Evolutionary conservation across 2,888 invertebrate species (phyloP).

Genomic region (Lepidochrysops patricia): DNA sequence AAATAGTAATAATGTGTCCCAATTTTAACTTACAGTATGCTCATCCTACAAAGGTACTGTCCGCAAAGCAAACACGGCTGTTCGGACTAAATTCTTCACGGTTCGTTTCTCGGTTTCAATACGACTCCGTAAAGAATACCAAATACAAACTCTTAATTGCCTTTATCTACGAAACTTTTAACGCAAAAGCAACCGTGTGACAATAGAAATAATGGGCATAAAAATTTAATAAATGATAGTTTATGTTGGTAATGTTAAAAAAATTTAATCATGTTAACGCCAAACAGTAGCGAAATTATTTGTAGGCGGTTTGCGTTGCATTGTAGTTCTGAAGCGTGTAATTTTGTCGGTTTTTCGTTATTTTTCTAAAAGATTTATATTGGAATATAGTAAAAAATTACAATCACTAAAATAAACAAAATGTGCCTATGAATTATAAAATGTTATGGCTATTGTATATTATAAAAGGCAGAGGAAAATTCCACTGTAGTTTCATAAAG

Average conservation of each 20-base stretch:
- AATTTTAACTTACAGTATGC: conserved; percentile 3
- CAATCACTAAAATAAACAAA: not conserved
- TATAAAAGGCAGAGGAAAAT: too few relatives aligned
- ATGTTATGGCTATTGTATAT: too few relatives aligned
- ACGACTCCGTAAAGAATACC: conserved; percentile 41
- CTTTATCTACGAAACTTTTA: not conserved
- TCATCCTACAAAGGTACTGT: conserved; percentile 38
- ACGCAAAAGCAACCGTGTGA: conserved; percentile 28
- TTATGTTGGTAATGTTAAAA: conserved; percentile 30
- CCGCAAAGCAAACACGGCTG: conserved; percentile 63
- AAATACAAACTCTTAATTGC: conserved; percentile 29
- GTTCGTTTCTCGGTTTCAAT: conserved; percentile 56
- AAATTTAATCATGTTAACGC: conserved; percentile 57
- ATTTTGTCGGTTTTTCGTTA: conserved; percentile 17
- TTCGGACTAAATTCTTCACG: conserved; percentile 57
- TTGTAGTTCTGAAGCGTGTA: conserved; percentile 25
- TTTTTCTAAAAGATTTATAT: conserved; percentile 6
- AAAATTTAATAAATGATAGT: not conserved
- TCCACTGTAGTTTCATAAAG: too few relatives aligned
- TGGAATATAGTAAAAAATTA: not conserved
- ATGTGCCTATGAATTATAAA: too few relatives aligned
- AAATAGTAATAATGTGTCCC: not conserved
- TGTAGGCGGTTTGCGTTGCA: conserved; percentile 44
- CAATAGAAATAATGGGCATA: conserved; percentile 19
- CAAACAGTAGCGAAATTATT: conserved; percentile 59